These are phyloP conservation scores for Aricia agestis DNA, from an alignment of 1,140 invertebrate genomes.

Conservation along the genomic window DNA sequence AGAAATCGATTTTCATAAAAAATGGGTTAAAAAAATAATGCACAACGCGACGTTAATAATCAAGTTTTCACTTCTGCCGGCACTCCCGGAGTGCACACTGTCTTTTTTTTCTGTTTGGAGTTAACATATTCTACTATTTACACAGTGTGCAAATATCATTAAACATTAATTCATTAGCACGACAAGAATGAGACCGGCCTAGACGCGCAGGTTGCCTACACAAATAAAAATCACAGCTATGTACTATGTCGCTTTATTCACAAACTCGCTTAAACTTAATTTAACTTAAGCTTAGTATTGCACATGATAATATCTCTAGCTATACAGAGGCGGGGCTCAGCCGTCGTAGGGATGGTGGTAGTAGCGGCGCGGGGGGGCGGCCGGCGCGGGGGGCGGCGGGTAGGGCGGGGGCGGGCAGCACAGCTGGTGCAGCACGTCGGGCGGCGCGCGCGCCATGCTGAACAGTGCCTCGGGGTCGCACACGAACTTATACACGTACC, in stretches of 20 bases:
- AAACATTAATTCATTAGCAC: too few species aligned
- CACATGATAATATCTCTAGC: neutral
- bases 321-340: conserved; percentile 7
- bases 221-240: neutral
- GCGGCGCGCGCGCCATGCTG: conserved; percentile 83
- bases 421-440: conserved; percentile 46
- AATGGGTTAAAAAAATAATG: too few species aligned
- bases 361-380: conserved; percentile 28
- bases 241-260: neutral
- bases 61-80: too few species aligned
- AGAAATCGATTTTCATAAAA: too few species aligned
- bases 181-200: too few species aligned
- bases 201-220: too few species aligned
- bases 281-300: conserved; percentile 3
- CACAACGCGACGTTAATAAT: too few species aligned
- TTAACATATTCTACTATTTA: too few species aligned
- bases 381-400: conserved; percentile 14
- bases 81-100: too few species aligned
- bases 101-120: too few species aligned
- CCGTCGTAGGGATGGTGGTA: conserved; percentile 36
- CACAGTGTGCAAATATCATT: too few species aligned
- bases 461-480: conserved; percentile 95
- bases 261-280: conserved; percentile 4
- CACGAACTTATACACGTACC: conserved; percentile 97
- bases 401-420: conserved; percentile 41